Evolutionary conservation across 2,113 vertebrate genomes (phyloP), one percentile per base, ranked within the genome.

Genomic region (Australoheros scitulus): DNA sequence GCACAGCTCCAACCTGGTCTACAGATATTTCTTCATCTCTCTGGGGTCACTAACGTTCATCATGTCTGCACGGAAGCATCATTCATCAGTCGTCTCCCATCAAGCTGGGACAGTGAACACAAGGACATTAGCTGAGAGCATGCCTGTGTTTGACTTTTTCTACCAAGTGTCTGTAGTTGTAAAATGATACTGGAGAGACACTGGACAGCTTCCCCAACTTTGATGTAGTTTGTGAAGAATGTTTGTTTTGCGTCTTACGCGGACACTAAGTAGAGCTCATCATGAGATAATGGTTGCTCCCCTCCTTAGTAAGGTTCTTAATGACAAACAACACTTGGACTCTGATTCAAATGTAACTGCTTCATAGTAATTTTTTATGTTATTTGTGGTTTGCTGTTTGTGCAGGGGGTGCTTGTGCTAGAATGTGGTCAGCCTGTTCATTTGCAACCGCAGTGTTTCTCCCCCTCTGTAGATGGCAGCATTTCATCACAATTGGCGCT

Each of bases 241-340:
- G 57, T 76, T 87, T 80, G 70, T 84, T 90, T 79, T 87, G 50
- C 57, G 29, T 80, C 72, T 76, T 76, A 86, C 72, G 61, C 59
- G 59, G 94, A 95, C 88, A 85, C 90, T 93, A 91, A 91, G 82
- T 94, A 93, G 92, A 89, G 91, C 92, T 94, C 95, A 95, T 96
- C 90, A 93, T 90, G 94, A 92, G 97, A 97, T 99, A 98, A 98
- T 97, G 98, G 97, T 98, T 98, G 97, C 97, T 95, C 96, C 96
- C 95, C 96, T 96, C 95, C 20, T 83, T 76, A 38, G n/a, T 36
- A 13, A 81, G 17, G 75, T 79, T 76, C 41, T 38, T 52, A 9
- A 15, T 20, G 15, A 11, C 76, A 52, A 68, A 60, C 11, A 17
- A 59, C 24, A 70, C 47, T 20, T 34, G 24, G 59, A 63, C 8